Conservation (phyloP, 2,888 invertebrate species). For the Cistogaster globosa region DNA sequence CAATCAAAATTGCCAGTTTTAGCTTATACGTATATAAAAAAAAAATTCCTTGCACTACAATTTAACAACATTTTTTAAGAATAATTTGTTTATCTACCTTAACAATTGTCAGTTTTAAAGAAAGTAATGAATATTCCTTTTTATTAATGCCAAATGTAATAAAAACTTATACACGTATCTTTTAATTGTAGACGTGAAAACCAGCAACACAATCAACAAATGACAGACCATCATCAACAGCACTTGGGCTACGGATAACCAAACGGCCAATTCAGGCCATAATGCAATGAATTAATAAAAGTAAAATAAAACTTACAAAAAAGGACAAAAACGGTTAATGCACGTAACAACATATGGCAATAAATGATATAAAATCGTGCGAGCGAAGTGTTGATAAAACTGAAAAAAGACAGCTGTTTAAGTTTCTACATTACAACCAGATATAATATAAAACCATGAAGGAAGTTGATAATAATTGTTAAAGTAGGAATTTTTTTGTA, state of each 20-base stretch:
- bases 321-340: slow-evolving; percentile 7
- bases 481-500: not conserved
- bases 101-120: not conserved
- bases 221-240: slow-evolving; percentile 36
- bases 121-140: not conserved
- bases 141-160: slow-evolving; percentile 25
- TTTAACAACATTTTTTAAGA: no score
- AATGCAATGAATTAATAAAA: not conserved
- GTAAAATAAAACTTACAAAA: not conserved
- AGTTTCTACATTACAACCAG: slow-evolving; percentile 15
- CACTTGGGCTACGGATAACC: not conserved
- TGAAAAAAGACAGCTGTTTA: slow-evolving; percentile 52
- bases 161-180: slow-evolving; percentile 33
- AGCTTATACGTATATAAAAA: not conserved
- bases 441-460: slow-evolving; percentile 3
- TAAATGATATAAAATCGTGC: slow-evolving; percentile 61
- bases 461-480: slow-evolving; percentile 6
- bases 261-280: slow-evolving; percentile 17
- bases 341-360: slow-evolving; percentile 53
- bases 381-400: slow-evolving; percentile 28
- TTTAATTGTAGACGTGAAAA: slow-evolving; percentile 33
- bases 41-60: no score
- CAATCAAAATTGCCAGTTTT: no score
- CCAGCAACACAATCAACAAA: slow-evolving; percentile 45
- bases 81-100: not conserved